Base-by-base conservation (phyloP, 1,140 invertebrate species). In the Linepithema humile region DNA sequence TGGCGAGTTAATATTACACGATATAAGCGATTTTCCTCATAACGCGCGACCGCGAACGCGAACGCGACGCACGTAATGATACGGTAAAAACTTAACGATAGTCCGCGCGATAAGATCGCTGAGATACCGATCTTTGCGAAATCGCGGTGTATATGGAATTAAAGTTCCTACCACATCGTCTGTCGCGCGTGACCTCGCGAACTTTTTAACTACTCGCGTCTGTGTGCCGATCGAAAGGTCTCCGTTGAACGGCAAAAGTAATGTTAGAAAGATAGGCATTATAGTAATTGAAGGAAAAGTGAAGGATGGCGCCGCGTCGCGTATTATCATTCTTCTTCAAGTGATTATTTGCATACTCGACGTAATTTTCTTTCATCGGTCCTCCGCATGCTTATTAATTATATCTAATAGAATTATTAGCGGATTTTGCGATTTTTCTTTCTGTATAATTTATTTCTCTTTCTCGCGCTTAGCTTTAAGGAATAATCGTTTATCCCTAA, bases 51-150 rank as follows among this genome's bases (percentile, higher is more conserved):
- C n/a, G 43, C 3, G 23, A 20, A 29, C 17, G 35, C 26, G 23
- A 40, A 57, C 80, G 70, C 43, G 50, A 45, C 38, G 17, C 20
- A 40, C 45, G 70, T 74, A 80, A 88, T 74, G 72, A 83, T 59
- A 50, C 20, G 86, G 62, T 88, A 85, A 85, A 88, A 77, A 35
- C 43, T 60, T 57, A 77, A 67, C 45, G 69, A 84, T 80, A 86
- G 43, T 75, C 17, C 35, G 5, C 7, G 15, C 23, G 64, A 88
- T 88, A 74, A n/a, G 26, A 75, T 74, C 40, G 26, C 59, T 6
- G 45, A 48, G 75, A 75, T 87, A 60, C 1, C 26, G 59, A 86
- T 84, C 72, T 67, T 80, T 80, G 64, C 64, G 75, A 55, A 43
- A 73, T 40, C 67, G 53, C 29, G 55, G 10, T 38, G 17, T 35